Evolutionary conservation across 2,113 vertebrate species (phyloP).

Genomic region (Balaenoptera acutorostrata): DNA sequence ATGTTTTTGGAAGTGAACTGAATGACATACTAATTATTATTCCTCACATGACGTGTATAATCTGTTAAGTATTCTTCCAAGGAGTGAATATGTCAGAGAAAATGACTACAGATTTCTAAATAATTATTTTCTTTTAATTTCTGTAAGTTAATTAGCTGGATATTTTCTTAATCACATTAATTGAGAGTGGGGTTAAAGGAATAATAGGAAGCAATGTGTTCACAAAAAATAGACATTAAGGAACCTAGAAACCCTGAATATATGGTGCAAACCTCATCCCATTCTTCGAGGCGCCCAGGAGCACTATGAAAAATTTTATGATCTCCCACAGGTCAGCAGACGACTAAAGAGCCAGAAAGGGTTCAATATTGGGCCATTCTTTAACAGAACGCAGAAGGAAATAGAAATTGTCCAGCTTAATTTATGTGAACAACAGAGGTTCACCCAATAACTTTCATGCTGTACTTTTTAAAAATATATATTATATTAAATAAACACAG

Average conservation of each 20-base stretch:
- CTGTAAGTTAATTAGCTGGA: conserved; percentile 40
- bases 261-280: neutral
- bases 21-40: neutral
- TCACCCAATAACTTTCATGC: neutral
- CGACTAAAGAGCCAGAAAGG: neutral
- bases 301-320: neutral
- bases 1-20: neutral
- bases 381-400: neutral
- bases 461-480: conserved; percentile 41
- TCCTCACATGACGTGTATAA: neutral
- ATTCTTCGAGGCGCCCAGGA: neutral
- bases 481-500: neutral
- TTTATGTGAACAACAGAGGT: neutral
- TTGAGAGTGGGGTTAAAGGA: neutral
- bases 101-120: conserved; percentile 43
- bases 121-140: conserved; percentile 23
- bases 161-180: conserved; percentile 61
- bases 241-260: neutral
- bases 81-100: neutral
- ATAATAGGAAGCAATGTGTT: neutral
- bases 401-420: neutral
- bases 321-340: neutral
- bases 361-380: neutral
- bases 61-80: neutral
- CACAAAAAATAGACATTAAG: neutral